Conservation (phyloP, 2,113 vertebrate genomes). For the Nycticebus coucang region DNA sequence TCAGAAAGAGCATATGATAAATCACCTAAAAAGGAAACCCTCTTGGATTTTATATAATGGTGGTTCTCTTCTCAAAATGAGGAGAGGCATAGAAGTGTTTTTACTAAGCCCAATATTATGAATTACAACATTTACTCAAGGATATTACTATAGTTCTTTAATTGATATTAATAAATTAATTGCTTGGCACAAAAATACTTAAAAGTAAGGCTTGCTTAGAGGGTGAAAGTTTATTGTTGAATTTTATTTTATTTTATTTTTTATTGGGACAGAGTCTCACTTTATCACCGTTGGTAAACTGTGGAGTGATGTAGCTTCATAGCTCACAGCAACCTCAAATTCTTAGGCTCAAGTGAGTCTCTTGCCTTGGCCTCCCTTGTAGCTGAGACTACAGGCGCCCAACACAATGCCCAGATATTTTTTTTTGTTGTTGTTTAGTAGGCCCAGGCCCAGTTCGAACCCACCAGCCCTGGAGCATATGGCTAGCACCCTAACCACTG, state of each 20-base stretch:
- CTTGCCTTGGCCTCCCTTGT: no score
- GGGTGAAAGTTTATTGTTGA: conserved; percentile 74
- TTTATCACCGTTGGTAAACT: no score
- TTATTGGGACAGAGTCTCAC: no score
- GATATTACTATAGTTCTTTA: conserved; percentile 55
- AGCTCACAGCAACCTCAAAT: no score
- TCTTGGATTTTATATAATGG: conserved; percentile 37
- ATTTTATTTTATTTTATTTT: conserved; percentile 69
- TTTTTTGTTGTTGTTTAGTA: no score
- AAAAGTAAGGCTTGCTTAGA: conserved; percentile 66
- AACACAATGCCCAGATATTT: no score
- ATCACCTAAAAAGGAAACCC: neutral
- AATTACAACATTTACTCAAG: conserved; percentile 67
- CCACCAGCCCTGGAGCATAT: no score
- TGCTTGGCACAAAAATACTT: conserved; percentile 73
- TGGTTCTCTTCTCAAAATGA: conserved; percentile 26
- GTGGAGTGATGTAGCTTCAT: no score
- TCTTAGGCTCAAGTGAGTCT: no score
- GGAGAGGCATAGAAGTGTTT: neutral
- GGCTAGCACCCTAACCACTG: no score
- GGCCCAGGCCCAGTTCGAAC: no score
- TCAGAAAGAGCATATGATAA: neutral
- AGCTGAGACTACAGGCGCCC: no score
- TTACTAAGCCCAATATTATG: conserved; percentile 59
- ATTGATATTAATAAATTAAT: conserved; percentile 81